Evolutionary conservation across 1,140 invertebrate genomes (phyloP), one percentile per base, ranked within the genome.

Genomic region (Thaumetopoea pityocampa): DNA sequence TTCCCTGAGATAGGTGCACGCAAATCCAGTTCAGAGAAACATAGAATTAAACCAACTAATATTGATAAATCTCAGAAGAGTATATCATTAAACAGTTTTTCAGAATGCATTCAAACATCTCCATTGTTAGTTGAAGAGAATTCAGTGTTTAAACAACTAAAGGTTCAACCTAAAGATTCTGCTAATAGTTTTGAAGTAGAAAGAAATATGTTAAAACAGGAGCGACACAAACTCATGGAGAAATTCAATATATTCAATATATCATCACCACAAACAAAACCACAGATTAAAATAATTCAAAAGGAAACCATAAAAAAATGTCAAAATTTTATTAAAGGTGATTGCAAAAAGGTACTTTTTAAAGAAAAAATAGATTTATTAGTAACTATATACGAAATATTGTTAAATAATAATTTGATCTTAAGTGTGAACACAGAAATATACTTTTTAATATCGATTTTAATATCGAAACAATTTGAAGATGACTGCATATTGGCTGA

Each of bases 11-110:
- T 85, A 10, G 72, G 79, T 6, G 56, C 73, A 0, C 68, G 77
- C 33, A 80, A 80, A 46, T 51, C 67, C 0, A 78, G 59, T 20
- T 77, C 68, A 0, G 72, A 83, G 7, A 64, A 64, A 37, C 30
- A 76, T 5, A 62, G 82, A 11, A 86, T 86, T 1, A 86, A 86
- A 51, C 85, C 85, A 0, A 85, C 79, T 3, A 69, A 74, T 23
- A 70, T 86, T 28, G 73, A 82, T 32, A 67, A 62, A 34, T 67
- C 52, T 32, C 61, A 69, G 23, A 81, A 77, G 28, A 71, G 71
- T 58, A 51, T 64, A 9, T 80, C 79, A 0, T 33, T 83, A 14
- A 80, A 73, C 14, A 78, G 58, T 52, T 83, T 83, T 28, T 67
- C 50, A 16, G 67, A 76, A 12, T 60, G 35, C 4, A 73, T 78